Evolutionary conservation across 2,113 vertebrate species (phyloP).

Genomic region (Setophaga coronata): DNA sequence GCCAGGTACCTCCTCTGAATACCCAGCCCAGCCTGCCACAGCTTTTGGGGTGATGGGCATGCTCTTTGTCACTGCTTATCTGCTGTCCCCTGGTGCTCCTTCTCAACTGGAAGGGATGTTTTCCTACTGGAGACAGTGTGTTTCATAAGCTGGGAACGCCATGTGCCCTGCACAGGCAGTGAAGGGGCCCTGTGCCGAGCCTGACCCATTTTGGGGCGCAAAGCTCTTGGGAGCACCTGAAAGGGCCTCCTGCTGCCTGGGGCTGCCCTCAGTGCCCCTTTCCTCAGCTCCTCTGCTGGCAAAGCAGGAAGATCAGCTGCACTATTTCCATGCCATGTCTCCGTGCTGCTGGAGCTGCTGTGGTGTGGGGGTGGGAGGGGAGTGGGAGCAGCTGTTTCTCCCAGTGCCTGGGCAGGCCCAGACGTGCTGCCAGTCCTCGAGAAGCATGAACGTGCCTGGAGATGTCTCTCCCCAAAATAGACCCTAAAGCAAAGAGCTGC

Average conservation of each 20-base stretch:
- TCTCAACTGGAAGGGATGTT: neutral
- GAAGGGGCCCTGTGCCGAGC: neutral
- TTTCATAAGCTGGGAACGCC: slow-evolving; percentile 16
- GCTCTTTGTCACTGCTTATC: neutral
- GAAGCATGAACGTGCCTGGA: neutral
- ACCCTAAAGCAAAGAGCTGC: neutral
- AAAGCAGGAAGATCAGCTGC: neutral
- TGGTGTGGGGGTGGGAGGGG: neutral
- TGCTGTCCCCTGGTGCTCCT: neutral
- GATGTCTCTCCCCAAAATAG: neutral
- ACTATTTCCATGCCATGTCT: neutral
- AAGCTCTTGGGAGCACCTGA: slow-evolving; percentile 30
- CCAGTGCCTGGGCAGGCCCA: neutral
- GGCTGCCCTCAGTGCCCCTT: neutral
- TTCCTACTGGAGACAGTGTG: neutral
- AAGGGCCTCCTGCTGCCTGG: neutral
- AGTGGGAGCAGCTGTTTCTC: slow-evolving; percentile 27
- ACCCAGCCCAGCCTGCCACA: neutral
- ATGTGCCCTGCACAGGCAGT: neutral
- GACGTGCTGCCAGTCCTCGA: accelerated
- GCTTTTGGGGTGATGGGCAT: neutral
- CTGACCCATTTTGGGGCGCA: slow-evolving; percentile 46
- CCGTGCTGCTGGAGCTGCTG: neutral
- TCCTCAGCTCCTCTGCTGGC: neutral
- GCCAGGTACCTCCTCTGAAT: neutral